phyloP scores from a whole-genome alignment of 2,797 vertebrate species.

The Gymnocypris eckloni region DNA sequence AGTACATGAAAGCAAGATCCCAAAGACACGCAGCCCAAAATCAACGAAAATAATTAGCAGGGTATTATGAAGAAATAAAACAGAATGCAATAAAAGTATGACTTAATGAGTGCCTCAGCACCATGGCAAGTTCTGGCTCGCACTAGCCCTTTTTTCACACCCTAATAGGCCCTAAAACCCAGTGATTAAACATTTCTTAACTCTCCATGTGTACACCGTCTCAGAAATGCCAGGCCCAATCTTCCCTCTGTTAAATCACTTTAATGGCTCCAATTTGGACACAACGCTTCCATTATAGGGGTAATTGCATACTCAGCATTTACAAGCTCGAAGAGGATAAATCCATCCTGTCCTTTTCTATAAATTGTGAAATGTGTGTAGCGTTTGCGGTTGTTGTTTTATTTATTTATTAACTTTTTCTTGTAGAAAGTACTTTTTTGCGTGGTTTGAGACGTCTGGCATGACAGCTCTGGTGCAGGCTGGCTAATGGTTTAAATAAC shows the following conservation, averaged over 20 bases:
- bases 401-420: slow-evolving; percentile 67
- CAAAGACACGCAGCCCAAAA: slow-evolving; percentile 46
- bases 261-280: slow-evolving; percentile 87
- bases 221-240: slow-evolving; percentile 85
- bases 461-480: slow-evolving; percentile 62
- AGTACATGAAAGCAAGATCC: slow-evolving; percentile 52
- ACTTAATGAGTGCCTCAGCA: slow-evolving; percentile 74
- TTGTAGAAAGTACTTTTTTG: slow-evolving; percentile 65
- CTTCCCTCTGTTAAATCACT: slow-evolving; percentile 86
- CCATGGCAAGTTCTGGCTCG: slow-evolving; percentile 69
- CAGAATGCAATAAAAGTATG: slow-evolving; percentile 63
- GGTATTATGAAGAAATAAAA: slow-evolving; percentile 60
- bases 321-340: slow-evolving; percentile 84
- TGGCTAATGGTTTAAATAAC: slow-evolving; percentile 65
- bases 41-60: slow-evolving; percentile 58
- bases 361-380: slow-evolving; percentile 81
- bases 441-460: slow-evolving; percentile 69
- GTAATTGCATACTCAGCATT: slow-evolving; percentile 87
- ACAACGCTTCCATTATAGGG: slow-evolving; percentile 85
- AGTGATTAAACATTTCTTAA: slow-evolving; percentile 83
- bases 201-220: slow-evolving; percentile 83
- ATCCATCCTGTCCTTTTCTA: slow-evolving; percentile 83
- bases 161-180: slow-evolving; percentile 78
- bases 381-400: slow-evolving; percentile 16
- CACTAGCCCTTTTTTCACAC: slow-evolving; percentile 68